A percentile compares a stretch with the other conserved stretches of the same genome.
phyloP scores from a whole-genome alignment of 2,888 invertebrate genomes.

The Acronicta alni region DNA sequence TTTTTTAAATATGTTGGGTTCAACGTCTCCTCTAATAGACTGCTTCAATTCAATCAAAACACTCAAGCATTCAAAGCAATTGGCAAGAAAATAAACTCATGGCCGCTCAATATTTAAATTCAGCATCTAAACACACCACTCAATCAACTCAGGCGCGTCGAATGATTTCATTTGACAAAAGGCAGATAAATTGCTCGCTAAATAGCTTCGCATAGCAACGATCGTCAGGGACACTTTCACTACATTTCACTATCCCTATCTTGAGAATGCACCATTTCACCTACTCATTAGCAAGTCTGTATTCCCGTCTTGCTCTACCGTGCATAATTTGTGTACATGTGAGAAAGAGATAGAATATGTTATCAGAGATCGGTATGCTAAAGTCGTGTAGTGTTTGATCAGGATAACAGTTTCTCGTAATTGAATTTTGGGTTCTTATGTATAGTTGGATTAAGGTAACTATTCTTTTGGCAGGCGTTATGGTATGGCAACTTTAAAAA shows the following conservation, averaged over 20 bases:
- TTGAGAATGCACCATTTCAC: conserved; percentile 72
- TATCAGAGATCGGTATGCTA: conserved; percentile 73
- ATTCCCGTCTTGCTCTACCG: conserved; percentile 62
- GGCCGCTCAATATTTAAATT: conserved; percentile 23
- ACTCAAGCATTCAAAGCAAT: conserved; percentile 18
- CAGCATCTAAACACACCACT: conserved; percentile 13
- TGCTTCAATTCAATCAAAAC: too few species aligned
- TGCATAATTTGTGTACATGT: conserved; percentile 62
- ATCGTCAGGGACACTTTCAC: conserved; percentile 69
- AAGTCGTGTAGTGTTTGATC: conserved; percentile 62
- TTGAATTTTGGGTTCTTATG: conserved; percentile 34
- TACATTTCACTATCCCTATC: conserved; percentile 65
- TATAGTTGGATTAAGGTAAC: conserved; percentile 8
- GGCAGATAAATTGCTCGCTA: conserved; percentile 37
- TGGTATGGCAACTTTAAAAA: too few species aligned
- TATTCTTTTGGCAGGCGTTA: too few species aligned
- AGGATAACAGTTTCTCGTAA: conserved; percentile 53
- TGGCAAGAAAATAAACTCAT: conserved; percentile 20
- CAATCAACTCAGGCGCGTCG: conserved; percentile 27
- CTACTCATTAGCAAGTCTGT: conserved; percentile 75
- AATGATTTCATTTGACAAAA: conserved; percentile 43
- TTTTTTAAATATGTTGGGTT: too few species aligned
- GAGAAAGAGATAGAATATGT: conserved; percentile 62
- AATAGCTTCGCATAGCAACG: conserved; percentile 46
- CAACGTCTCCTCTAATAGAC: too few species aligned